Conservation (phyloP, 2,113 vertebrate genomes). For the Gymnocephalus cernua region DNA sequence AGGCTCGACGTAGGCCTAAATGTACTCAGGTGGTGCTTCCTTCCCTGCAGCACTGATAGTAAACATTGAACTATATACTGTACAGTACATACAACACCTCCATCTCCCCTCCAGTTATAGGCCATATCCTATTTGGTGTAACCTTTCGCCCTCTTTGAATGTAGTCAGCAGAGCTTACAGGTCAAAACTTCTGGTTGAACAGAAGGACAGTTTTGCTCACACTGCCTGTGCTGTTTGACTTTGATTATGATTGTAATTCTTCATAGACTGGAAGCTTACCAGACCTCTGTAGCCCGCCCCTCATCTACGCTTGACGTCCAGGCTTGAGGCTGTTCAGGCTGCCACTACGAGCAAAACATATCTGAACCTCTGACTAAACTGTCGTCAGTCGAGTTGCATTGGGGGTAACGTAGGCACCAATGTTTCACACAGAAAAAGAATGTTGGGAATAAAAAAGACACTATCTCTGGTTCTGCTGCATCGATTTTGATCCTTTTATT, state of each 20-base stretch:
- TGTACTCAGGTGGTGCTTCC: conserved; percentile 31
- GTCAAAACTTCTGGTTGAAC: neutral
- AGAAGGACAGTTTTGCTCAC: neutral
- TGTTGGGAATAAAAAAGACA: too few species aligned
- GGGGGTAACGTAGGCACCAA: too few species aligned
- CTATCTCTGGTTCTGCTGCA: too few species aligned
- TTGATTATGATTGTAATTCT: neutral
- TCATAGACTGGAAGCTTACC: neutral
- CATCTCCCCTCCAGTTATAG: neutral
- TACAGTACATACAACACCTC: neutral
- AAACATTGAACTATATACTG: conserved; percentile 4
- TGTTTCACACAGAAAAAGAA: too few species aligned
- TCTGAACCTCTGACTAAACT: too few species aligned
- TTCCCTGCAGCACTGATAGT: conserved; percentile 28
- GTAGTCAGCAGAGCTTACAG: neutral
- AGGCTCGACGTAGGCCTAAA: neutral
- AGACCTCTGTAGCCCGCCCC: neutral
- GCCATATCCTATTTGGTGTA: neutral
- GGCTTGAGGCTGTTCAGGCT: neutral
- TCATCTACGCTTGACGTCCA: neutral
- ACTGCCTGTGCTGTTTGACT: neutral
- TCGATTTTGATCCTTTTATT: too few species aligned
- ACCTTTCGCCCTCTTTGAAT: neutral
- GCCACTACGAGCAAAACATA: neutral
- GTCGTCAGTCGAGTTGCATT: too few species aligned